Base-by-base conservation (phyloP, 2,113 vertebrate species). In the Calyptommatus sinebrachiatus region DNA sequence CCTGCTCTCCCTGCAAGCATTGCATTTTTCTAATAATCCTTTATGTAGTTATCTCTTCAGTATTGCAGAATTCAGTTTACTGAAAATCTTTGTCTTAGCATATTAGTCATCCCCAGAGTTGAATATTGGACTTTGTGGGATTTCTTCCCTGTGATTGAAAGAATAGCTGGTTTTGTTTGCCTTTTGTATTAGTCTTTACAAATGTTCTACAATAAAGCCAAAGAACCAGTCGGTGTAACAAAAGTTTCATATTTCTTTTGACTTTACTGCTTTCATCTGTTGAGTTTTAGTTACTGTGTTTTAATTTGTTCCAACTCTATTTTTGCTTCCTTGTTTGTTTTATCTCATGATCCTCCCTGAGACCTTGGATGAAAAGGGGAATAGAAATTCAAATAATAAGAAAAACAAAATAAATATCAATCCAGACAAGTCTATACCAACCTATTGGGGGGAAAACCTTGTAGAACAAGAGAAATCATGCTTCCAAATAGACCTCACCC, bases 151-250 rank as follows among this genome's bases (percentile, higher is more conserved):
- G 57, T 78, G 1, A 62, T 78, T 86, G 11, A 8, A 66, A 72
- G 71, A 12, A 57, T 69, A 66, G 41, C 29, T 80, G 71, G 78
- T 82, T 91, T 84, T 83, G 61, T 85, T 88, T 87, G 65, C 20
- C 76, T 74, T 41, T 82, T 86, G 28, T 24, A 73, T 71, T 85
- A 65, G 31, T 84, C 69, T 67, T 29, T 20, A 35, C 14, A 79
- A 28, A 82, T 85, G 84, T 46, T 20, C 22, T 29, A 45, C 10
- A 31, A 76, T 81, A 83, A 88, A 22, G 1, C 24, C 73, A 61
- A 24, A 82, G 46, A 82, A 81, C 69, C 76, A 78, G 84, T 85
- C 79, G 22, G 29, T 84, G 2, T 65, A 69, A 86, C 53, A 77
- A 73, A 57, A 48, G 1, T 53, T 76, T 3, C 53, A 57, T 57